A percentile compares a stretch with the other conserved stretches of the same genome.
Conservation (phyloP, 2,113 vertebrate genomes). For the Sinocyclocheilus rhinocerous region DNA sequence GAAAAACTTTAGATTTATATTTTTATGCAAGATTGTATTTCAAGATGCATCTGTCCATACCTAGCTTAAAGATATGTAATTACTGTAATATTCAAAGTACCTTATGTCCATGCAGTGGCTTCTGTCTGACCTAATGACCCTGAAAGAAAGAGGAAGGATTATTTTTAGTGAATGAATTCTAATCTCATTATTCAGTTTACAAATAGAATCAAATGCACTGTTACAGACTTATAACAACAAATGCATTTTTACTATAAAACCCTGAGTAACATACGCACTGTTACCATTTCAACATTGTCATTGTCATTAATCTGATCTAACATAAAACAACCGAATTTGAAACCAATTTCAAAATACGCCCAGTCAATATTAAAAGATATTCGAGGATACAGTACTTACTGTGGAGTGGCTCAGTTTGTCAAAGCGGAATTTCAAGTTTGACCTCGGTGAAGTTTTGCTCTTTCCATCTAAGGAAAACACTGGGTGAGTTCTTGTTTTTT, state of each 20-base stretch:
- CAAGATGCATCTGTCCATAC: neutral
- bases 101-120: slow-evolving; percentile 31
- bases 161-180: neutral
- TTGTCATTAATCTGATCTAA: neutral
- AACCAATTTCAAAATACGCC: neutral
- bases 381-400: slow-evolving; percentile 71
- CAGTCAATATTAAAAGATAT: neutral
- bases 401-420: slow-evolving; percentile 91
- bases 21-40: neutral
- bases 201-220: neutral
- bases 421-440: slow-evolving; percentile 96
- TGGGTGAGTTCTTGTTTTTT: neutral
- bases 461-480: slow-evolving; percentile 80
- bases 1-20: neutral
- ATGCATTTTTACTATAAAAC: neutral
- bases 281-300: neutral
- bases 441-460: slow-evolving; percentile 90
- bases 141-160: slow-evolving; percentile 28
- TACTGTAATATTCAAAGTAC: neutral
- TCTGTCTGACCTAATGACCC: slow-evolving; percentile 46
- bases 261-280: neutral
- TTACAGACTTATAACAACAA: neutral
- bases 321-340: neutral
- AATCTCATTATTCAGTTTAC: neutral
- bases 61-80: neutral